phyloP scores from a whole-genome alignment of 2,113 vertebrate species.

The Rhodinocichla rosea region DNA sequence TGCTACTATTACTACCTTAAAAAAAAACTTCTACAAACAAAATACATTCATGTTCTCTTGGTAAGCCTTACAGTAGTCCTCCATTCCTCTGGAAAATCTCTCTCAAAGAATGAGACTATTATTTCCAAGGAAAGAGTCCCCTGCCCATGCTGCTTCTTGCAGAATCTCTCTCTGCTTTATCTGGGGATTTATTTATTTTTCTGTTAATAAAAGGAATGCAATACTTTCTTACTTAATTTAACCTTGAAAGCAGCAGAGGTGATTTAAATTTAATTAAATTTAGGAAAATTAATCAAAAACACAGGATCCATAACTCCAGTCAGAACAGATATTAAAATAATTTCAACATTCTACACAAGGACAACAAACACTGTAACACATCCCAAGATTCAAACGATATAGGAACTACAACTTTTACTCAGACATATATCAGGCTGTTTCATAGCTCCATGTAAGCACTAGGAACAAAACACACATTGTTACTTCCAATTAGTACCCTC shows the following conservation, averaged over 20 bases:
- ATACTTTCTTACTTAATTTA: background rate
- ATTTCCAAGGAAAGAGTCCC: background rate
- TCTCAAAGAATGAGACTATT: background rate
- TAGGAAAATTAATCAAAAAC: background rate
- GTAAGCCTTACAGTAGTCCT: background rate
- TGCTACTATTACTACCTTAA: background rate
- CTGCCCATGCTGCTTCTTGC: background rate
- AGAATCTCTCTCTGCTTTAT: background rate
- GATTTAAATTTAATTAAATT: slow-evolving; percentile 1
- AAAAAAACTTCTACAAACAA: background rate
- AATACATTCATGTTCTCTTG: background rate
- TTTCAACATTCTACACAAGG: background rate
- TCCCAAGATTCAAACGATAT: background rate
- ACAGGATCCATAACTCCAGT: background rate
- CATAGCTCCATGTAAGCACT: background rate
- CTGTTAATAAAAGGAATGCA: background rate
- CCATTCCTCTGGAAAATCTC: background rate
- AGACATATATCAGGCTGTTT: background rate
- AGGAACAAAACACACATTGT: background rate
- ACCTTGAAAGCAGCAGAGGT: background rate
- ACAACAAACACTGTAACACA: background rate
- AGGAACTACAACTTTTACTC: background rate
- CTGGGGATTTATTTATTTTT: background rate
- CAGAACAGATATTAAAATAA: background rate
- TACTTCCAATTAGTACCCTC: background rate